Conservation (phyloP, 1,140 invertebrate species). For the Pemphigus obesinymphae region DNA sequence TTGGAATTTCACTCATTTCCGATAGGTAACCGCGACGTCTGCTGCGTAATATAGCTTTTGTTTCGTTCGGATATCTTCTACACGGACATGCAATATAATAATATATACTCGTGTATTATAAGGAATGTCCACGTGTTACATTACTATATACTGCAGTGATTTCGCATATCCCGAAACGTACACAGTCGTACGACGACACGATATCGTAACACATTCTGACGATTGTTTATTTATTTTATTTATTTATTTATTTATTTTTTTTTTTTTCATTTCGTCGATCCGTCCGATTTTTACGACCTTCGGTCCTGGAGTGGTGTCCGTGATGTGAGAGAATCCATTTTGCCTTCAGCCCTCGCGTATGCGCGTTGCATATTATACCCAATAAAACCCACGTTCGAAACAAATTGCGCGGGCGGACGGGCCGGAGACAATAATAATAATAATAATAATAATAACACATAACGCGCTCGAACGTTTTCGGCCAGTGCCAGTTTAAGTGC, state of each 20-base stretch:
- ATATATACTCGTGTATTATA: too few relatives aligned
- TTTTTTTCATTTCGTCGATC: background rate
- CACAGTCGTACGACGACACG: background rate
- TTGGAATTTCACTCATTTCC: too few relatives aligned
- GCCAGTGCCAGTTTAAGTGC: conserved; percentile 39
- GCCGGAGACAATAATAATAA: too few relatives aligned
- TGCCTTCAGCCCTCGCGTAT: background rate
- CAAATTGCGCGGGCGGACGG: background rate
- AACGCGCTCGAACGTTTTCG: conserved; percentile 21
- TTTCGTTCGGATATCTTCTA: too few relatives aligned
- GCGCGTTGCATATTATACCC: background rate
- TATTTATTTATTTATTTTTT: background rate
- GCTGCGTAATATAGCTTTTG: too few relatives aligned
- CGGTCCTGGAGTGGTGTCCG: conserved; percentile 2
- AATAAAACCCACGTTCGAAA: conserved; percentile 35
- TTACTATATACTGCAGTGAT: background rate
- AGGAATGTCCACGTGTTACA: background rate
- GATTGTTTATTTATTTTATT: background rate
- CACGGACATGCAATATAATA: too few relatives aligned
- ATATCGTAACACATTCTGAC: background rate
- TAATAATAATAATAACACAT: conserved; percentile 22
- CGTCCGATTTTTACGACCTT: conserved; percentile 16
- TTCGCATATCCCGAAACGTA: background rate
- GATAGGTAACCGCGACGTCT: too few relatives aligned
- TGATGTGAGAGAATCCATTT: conserved; percentile 39